phyloP scores from a whole-genome alignment of 2,888 invertebrate genomes.

The Ophioninae sp. region DNA sequence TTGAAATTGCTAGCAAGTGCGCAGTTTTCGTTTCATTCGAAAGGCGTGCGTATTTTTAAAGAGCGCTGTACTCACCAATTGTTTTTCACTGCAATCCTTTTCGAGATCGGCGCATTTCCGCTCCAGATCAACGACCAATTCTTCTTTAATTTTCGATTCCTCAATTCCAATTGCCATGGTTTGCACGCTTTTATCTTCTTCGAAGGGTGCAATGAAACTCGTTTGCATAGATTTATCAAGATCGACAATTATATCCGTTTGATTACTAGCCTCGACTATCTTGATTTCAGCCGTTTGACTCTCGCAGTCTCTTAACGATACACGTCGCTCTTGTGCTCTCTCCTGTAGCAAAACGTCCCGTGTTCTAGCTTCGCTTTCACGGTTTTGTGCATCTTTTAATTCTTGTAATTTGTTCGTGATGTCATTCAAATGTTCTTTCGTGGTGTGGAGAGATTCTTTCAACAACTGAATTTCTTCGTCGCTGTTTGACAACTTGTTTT shows the following conservation, averaged over 20 bases:
- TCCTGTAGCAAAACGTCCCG: neutral
- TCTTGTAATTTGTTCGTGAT: constrained; percentile 62
- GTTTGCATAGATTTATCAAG: constrained; percentile 10
- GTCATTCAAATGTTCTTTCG: constrained; percentile 65
- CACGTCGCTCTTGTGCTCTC: neutral
- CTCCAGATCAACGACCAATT: constrained; percentile 6
- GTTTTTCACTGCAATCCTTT: constrained; percentile 25
- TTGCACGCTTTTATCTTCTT: constrained; percentile 64
- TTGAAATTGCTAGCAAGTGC: neutral
- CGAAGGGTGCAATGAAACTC: neutral
- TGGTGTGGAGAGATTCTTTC: constrained; percentile 60
- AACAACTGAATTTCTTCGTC: constrained; percentile 49
- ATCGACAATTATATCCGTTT: constrained; percentile 1
- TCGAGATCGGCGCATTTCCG: constrained; percentile 46
- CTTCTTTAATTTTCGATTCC: constrained; percentile 32
- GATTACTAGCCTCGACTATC: neutral
- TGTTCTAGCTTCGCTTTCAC: constrained; percentile 3
- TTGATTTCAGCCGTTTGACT: constrained; percentile 60
- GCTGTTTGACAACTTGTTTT: constrained; percentile 62
- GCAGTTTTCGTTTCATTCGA: neutral
- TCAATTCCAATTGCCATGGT: constrained; percentile 57
- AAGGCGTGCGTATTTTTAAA: neutral
- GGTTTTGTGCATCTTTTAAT: constrained; percentile 55
- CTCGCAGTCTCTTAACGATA: constrained; percentile 10
- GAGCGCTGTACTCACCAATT: constrained; percentile 28